Evolutionary conservation across 2,113 vertebrate genomes (phyloP).

Genomic region (Synchiropus splendidus): DNA sequence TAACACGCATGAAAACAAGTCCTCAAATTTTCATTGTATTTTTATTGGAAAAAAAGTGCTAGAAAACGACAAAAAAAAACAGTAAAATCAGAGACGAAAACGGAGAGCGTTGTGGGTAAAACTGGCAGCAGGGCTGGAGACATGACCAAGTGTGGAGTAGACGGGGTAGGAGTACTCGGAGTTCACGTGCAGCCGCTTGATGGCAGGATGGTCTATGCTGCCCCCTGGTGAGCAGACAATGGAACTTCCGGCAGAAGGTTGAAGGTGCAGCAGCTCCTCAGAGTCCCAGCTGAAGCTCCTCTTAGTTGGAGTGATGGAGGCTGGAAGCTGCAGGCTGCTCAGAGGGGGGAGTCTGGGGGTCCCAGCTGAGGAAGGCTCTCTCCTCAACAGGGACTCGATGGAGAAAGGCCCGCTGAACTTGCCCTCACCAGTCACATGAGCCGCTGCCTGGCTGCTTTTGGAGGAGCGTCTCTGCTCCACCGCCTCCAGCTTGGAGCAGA

Average conservation of each 20-base stretch:
- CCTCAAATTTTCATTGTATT: not conserved
- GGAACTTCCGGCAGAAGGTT: too few relatives aligned
- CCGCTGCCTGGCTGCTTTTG: not conserved
- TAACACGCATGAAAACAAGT: not conserved
- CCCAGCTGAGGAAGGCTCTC: not conserved
- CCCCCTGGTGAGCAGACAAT: not conserved
- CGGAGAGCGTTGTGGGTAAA: not conserved
- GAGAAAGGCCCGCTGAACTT: slow-evolving; percentile 6
- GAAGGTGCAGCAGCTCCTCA: not conserved
- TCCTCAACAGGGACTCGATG: slow-evolving; percentile 4
- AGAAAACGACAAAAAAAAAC: not conserved
- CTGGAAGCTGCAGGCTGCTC: not conserved
- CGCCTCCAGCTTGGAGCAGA: not conserved
- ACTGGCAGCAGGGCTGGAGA: not conserved
- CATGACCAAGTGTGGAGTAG: not conserved
- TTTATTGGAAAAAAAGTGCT: not conserved
- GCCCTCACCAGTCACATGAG: not conserved
- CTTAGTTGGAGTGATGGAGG: not conserved
- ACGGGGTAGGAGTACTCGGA: not conserved
- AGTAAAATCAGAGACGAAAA: not conserved
- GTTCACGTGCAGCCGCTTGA: not conserved
- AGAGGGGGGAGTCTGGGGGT: not conserved
- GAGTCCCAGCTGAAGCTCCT: not conserved
- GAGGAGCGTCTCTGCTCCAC: not conserved
- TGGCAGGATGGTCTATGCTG: too few relatives aligned